Conservation (phyloP, 2,113 vertebrate species). For the Pluvialis apricaria region DNA sequence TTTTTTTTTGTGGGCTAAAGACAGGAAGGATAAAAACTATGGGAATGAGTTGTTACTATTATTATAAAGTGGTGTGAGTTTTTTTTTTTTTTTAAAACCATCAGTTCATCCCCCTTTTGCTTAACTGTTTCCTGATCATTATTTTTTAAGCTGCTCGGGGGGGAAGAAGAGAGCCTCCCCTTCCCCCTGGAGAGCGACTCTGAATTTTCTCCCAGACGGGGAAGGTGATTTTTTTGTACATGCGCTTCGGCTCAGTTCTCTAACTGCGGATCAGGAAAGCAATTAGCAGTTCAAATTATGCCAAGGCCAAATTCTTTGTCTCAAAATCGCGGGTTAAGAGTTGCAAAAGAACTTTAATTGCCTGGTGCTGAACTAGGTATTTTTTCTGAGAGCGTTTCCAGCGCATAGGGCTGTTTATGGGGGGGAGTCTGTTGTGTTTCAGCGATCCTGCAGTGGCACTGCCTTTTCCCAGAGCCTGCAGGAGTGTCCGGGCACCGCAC, state of each 20-base stretch:
- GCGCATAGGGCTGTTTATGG: neutral
- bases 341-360: constrained; percentile 51
- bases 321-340: constrained; percentile 43
- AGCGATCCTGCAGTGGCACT: neutral
- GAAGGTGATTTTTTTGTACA: neutral
- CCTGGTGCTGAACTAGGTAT: constrained; percentile 17
- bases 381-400: constrained; percentile 12
- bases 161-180: neutral
- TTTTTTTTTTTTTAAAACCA: constrained; percentile 22
- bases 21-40: constrained; percentile 94
- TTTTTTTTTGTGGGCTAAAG: constrained; percentile 75
- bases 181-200: neutral
- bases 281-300: constrained; percentile 55
- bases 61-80: constrained; percentile 72
- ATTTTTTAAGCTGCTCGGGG: constrained; percentile 53
- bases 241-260: neutral
- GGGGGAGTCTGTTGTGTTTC: neutral
- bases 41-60: constrained; percentile 83
- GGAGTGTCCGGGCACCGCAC: neutral
- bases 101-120: constrained; percentile 36
- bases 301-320: constrained; percentile 37
- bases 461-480: neutral
- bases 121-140: constrained; percentile 70
- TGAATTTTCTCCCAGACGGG: neutral
- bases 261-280: neutral